Percentiles rank a stretch among this genome's conserved stretches.
phyloP scores from a whole-genome alignment of 2,888 invertebrate species.

The Ommatoiulus sabulosus region DNA sequence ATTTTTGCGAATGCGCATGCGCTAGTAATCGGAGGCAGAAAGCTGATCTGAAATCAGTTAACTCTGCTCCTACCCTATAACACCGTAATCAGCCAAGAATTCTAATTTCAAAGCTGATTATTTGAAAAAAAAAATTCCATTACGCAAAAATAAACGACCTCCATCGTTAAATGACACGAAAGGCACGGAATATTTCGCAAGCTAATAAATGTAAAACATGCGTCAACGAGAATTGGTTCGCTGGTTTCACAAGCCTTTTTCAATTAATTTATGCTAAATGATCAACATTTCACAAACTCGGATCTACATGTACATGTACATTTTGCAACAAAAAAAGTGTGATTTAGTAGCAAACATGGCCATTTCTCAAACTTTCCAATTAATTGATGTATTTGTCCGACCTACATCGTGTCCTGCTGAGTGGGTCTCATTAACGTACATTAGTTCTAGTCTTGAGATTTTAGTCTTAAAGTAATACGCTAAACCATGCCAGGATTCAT shows the following conservation, averaged over 20 bases:
- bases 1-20: no score
- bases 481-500: not conserved
- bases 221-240: not conserved
- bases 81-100: not conserved
- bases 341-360: not conserved
- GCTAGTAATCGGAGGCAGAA: no score
- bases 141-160: constrained; percentile 11
- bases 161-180: not conserved
- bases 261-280: not conserved
- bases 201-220: not conserved
- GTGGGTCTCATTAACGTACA: not conserved
- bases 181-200: constrained; percentile 17
- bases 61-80: no score
- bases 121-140: not conserved
- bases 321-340: not conserved
- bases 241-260: not conserved
- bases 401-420: not conserved
- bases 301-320: not conserved
- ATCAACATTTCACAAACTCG: not conserved
- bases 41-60: no score
- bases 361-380: not conserved
- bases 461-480: not conserved
- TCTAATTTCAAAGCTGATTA: not conserved
- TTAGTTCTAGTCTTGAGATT: not conserved
- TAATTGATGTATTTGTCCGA: not conserved